These are phyloP conservation scores for Thermophis baileyi DNA, from an alignment of 2,113 vertebrate species.

Conservation along the genomic window DNA sequence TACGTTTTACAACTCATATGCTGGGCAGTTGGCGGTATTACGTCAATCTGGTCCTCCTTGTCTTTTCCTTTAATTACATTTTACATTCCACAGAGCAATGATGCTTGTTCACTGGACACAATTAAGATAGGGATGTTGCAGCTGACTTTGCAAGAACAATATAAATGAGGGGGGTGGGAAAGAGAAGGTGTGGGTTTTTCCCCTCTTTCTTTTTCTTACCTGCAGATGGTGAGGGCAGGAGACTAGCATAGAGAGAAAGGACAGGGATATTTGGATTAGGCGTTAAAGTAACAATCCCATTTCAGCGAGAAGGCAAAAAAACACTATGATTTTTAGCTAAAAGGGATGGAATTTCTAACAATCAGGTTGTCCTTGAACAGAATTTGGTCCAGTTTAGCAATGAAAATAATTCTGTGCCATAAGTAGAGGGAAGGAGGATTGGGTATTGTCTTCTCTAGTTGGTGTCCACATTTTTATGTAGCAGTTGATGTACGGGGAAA, in stretches of 20 bases:
- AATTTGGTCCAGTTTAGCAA: too few species aligned
- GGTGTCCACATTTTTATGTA: background rate
- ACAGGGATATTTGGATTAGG: too few species aligned
- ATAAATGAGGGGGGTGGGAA: background rate
- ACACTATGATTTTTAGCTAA: too few species aligned
- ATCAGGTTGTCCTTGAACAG: too few species aligned
- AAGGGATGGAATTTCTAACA: too few species aligned
- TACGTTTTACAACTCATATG: background rate
- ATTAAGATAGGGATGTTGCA: constrained; percentile 47
- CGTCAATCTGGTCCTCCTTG: constrained; percentile 45
- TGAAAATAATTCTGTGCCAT: background rate
- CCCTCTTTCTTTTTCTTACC: too few species aligned
- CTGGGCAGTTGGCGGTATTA: constrained; percentile 10
- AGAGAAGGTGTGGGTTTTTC: too few species aligned
- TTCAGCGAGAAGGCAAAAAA: too few species aligned
- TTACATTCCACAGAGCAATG: constrained; percentile 26
- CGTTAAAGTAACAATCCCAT: too few species aligned
- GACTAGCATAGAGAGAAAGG: background rate
- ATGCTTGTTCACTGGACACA: constrained; percentile 3
- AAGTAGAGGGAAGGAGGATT: background rate
- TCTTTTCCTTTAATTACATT: constrained; percentile 38
- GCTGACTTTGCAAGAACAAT: constrained; percentile 47
- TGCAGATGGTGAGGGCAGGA: background rate
- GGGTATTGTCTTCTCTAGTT: background rate
- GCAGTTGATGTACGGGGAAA: background rate